Evolutionary conservation across 35 echinoderm and acorn worm genomes (phyloP), one percentile per base, ranked within the genome.

Genomic region (Patiria miniata): DNA sequence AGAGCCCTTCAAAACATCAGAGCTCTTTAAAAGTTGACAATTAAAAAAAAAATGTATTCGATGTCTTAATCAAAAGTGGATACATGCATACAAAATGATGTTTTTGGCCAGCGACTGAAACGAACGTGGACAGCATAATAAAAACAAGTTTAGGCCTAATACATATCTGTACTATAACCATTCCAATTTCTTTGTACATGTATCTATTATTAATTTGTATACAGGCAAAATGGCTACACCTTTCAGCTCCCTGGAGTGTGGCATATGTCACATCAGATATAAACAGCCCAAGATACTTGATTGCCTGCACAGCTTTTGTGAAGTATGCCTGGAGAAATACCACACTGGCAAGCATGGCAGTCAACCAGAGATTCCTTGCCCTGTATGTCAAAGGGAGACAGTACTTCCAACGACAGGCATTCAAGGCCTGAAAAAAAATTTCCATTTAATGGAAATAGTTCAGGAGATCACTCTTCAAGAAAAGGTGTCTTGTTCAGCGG

Each of bases 251-350:
- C 30, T 83, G 33, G 40, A 34, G 26, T 83, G 80, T 32, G 18
- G 22, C 8, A 60, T 60, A 2, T 60, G 56, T 60, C 5, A 5
- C 5, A 4, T n/a, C 4, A 26, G 61, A 32, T 69, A 69, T 23
- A 69, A 26, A 36, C 12, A 69, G 23, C 81, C 81, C 2, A 57
- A 60, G 59, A 34, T 39, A 0, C n/a, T 83, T 3, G 7, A 9
- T 36, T 83, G 81, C 23, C 51, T 59, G 10, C 81, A 83, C 42
- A 83, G 30, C 15, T 83, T 37, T 39, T 83, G 81, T 37, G 4
- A 51, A 16, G 37, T 36, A 83, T 83, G 81, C 37, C 34, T 83
- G 51, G 51, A 37, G 5, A 5, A 83, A 1, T 58, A 40, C 54
- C 57, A 12, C 5, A 53, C 51, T n/a, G 59, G 59, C 51, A 38